Percentiles rank a stretch among this genome's conserved stretches.
Conservation (phyloP, 92 coral and sea anemone species). For the Epizoanthus scotinus region DNA sequence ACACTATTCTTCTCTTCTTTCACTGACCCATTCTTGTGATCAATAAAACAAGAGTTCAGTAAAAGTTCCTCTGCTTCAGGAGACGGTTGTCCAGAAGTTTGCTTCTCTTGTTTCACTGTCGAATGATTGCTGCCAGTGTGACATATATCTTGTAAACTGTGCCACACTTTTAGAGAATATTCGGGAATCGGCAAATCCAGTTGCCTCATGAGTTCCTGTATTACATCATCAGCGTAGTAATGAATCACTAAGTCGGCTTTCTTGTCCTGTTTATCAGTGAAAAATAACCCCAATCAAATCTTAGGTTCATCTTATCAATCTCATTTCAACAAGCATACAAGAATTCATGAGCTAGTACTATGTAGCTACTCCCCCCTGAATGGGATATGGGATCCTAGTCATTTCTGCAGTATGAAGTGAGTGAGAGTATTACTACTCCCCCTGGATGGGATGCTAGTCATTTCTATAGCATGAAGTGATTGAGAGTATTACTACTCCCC, state of each 20-base stretch:
- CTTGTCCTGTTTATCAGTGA: constrained; percentile 71
- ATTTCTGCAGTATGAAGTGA: no score
- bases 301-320: background rate
- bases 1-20: background rate
- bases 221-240: constrained; percentile 88
- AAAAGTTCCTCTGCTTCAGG: background rate
- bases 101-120: background rate
- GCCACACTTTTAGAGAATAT: constrained; percentile 38
- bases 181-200: constrained; percentile 70
- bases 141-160: constrained; percentile 1
- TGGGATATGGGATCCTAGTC: no score
- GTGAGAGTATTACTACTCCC: no score
- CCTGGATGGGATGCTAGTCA: no score
- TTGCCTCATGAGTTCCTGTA: constrained; percentile 70
- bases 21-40: background rate
- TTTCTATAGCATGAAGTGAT: no score
- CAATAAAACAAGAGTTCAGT: background rate
- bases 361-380: no score
- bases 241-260: constrained; percentile 90
- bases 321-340: no score
- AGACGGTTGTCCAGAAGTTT: background rate
- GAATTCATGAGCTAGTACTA: no score
- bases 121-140: background rate
- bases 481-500: no score
- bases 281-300: background rate